Conservation (phyloP, 2,797 vertebrate species). For the Coracias cyanogaster region DNA sequence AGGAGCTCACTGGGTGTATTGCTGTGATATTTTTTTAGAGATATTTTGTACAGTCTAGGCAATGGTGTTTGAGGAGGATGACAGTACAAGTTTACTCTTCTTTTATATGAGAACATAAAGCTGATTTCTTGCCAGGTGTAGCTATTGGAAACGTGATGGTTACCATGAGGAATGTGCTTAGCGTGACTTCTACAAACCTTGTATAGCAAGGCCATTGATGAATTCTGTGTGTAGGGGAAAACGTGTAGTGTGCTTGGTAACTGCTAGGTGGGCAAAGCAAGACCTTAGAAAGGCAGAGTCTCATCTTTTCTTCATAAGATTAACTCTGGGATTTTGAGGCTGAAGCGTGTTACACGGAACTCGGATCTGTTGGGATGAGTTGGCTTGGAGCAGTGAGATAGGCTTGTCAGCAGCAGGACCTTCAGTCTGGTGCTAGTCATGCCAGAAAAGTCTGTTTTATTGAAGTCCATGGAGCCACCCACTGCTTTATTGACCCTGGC, state of each 20-base stretch:
- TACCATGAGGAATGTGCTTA: neutral
- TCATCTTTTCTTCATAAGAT: neutral
- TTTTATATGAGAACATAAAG: neutral
- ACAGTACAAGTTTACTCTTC: neutral
- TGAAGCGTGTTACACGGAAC: neutral
- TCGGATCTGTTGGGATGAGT: neutral
- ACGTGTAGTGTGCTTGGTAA: neutral
- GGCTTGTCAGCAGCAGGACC: neutral
- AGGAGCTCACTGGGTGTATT: neutral
- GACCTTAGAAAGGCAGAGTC: neutral
- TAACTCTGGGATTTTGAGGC: neutral
- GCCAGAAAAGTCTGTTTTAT: neutral
- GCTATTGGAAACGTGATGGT: neutral
- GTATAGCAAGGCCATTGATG: neutral
- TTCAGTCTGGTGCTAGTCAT: neutral
- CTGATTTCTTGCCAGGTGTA: neutral
- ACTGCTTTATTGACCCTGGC: rapidly evolving
- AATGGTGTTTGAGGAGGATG: neutral
- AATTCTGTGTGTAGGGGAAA: neutral
- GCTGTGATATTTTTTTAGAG: neutral
- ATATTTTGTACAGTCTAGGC: neutral
- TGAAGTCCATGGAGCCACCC: neutral
- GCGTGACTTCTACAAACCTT: neutral
- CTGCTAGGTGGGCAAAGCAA: neutral
- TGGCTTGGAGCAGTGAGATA: neutral